Evolutionary conservation across 2,888 invertebrate species (phyloP), one percentile per base, ranked within the genome.

Genomic region (Mesorhabditis belari): DNA sequence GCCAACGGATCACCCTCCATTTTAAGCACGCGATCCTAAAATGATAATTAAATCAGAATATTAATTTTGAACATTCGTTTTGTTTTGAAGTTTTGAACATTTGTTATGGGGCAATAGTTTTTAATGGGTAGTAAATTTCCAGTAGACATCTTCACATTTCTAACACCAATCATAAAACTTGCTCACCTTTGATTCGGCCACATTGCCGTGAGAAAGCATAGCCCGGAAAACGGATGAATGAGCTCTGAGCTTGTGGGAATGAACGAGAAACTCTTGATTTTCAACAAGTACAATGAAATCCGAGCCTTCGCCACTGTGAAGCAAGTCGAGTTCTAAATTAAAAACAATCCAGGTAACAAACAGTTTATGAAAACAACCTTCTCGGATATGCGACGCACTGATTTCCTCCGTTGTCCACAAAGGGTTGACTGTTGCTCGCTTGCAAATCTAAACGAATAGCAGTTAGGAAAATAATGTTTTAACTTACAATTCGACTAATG

Each of bases 211-310:
- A 4, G 59, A 63, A 58, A 80, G 70, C 81, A 80, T 80, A 4
- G 77, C 77, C 19, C 71, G 68, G 63, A 80, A 79, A 17, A 80
- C 81, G 19, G 73, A 70, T 1, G 77, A 77, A 53, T 81, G 81
- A 2, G 81, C 71, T 26, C 70, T 69, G 23, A 80, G 64, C 28
- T 81, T 70, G 63, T 73, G 77, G 53, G 72, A 74, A 62, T 80
- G 81, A 3, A 75, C 80, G 24, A 58, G 54, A 59, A 81, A 49
- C 44, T 68, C 54, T 5, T 61, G 62, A 0, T 68, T 55, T 53
- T 65, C 71, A 1, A 70, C 70, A 0, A 59, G 55, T 6, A 80
- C 70, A n/a, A 62, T 63, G 65, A 74, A 77, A 62, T 80, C 80
- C 1, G 73, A 58, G 5, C 71, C 69, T n/a, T 74, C 71, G 5